These are phyloP conservation scores for Pardalotus punctatus DNA, from an alignment of 2,113 vertebrate species.

Conservation along the genomic window DNA sequence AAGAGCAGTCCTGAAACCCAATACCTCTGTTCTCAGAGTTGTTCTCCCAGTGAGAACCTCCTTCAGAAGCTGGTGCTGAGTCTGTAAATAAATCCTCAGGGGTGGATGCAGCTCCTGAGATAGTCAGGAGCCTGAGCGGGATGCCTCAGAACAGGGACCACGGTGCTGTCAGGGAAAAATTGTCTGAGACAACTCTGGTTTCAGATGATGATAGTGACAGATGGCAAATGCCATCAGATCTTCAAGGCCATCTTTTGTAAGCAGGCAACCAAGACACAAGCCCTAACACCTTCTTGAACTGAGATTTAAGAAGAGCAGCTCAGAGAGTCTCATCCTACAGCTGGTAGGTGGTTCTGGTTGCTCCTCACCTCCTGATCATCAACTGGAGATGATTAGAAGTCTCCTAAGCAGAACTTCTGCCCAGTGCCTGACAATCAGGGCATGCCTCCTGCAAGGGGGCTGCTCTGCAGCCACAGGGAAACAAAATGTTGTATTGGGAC, in stretches of 20 bases:
- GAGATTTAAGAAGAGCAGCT: background rate
- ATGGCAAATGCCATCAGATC: constrained; percentile 18
- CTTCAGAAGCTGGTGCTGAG: background rate
- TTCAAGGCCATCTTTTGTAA: background rate
- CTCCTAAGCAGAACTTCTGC: background rate
- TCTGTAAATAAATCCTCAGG: constrained; percentile 22
- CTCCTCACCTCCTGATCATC: background rate
- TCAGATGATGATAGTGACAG: background rate
- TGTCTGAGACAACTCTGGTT: background rate
- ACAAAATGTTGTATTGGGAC: background rate
- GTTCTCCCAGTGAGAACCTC: background rate
- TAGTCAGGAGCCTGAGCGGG: background rate
- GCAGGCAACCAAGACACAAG: background rate
- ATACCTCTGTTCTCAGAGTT: background rate
- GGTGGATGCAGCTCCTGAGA: background rate
- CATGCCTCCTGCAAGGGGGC: background rate
- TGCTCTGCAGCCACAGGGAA: background rate
- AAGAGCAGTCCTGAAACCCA: constrained; percentile 12
- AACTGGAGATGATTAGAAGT: background rate
- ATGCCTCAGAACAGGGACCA: background rate
- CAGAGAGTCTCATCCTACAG: background rate
- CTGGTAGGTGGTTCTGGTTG: background rate
- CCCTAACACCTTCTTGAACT: background rate
- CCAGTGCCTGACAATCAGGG: background rate
- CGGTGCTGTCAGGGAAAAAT: background rate